Base-by-base conservation (phyloP, 1,140 invertebrate species). In the Monochamus saltuarius region DNA sequence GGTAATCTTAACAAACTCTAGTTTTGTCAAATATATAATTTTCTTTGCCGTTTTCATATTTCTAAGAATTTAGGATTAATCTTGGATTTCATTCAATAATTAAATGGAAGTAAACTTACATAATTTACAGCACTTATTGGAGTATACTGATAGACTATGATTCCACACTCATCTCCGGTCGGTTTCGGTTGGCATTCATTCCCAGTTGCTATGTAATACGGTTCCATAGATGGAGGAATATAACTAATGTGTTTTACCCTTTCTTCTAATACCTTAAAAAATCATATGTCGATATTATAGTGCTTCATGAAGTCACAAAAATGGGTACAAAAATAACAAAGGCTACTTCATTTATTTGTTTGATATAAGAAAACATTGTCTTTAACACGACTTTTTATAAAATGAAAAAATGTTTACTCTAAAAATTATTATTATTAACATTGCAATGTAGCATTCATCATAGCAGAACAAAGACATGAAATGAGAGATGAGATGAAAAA, bases 91-190 rank as follows among this genome's bases (percentile, higher is more conserved):
- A n/a, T n/a, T n/a, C n/a, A n/a, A n/a, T n/a, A n/a, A n/a, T n/a
- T n/a, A n/a, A n/a, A n/a, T n/a, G n/a, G n/a, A 42, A 2, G 4
- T 42, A 9, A 60, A 80, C 88, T 89, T 80, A 96, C 93, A 80
- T 95, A 97, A 79, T 92, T 91, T 4, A 92, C 91, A 42, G 89
- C 85, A 69, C 87, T 89, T 71, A 89, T 87, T 11, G 92, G 92
- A 73, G 89, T 89, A 73, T 96, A 96, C 63, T 90, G 86, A 75
- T 88, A 97, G 45, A 95, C 87, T 14, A 95, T 83, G 7, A 87
- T 87, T 17, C 92, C 92, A 56, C 87, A 86, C 71, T 93, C 90
- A 72, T 95, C 92, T 10, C 90, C 89, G 1, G 92, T 85, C 2
- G 90, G 89, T 70, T 90, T 88, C 29, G 91, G 90, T 70, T 86